A percentile compares a stretch with the other conserved stretches of the same genome.
These are phyloP conservation scores for Corydoras maculifer DNA, from an alignment of 2,113 vertebrate species.

Conservation along the genomic window DNA sequence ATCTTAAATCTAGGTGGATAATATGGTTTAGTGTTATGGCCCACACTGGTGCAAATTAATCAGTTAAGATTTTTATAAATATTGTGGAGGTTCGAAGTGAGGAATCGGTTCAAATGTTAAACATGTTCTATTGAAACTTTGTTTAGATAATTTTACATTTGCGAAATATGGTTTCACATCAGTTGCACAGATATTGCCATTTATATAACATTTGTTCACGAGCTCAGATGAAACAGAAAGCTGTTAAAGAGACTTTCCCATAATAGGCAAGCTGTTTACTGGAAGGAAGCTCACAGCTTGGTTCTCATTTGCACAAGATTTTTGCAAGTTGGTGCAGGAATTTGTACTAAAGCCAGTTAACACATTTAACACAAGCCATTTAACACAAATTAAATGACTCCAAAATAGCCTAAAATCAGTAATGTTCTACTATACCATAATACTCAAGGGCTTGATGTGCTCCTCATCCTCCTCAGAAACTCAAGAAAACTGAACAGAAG, in stretches of 20 bases:
- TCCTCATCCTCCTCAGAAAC: no score
- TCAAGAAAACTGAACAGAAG: no score
- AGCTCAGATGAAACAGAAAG: conserved; percentile 1
- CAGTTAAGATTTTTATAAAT: no score
- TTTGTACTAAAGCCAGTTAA: not conserved
- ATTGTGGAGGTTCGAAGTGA: no score
- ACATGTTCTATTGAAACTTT: no score
- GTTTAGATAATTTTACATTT: no score
- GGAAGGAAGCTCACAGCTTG: not conserved
- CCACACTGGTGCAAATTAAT: no score
- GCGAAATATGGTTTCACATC: no score
- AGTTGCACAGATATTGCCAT: conserved; percentile 3
- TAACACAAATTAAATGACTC: not conserved
- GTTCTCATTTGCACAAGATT: not conserved
- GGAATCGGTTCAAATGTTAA: no score
- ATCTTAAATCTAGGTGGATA: no score
- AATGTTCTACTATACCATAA: not conserved
- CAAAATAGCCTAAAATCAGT: not conserved
- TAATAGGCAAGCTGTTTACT: conserved; percentile 17
- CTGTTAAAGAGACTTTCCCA: conserved; percentile 9
- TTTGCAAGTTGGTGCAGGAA: not conserved
- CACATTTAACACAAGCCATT: not conserved
- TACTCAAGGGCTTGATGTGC: no score
- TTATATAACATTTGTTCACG: conserved; percentile 2
- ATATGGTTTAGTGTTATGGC: no score